Conservation (phyloP, 2,113 vertebrate genomes). For the Proterorhinus semilunaris region DNA sequence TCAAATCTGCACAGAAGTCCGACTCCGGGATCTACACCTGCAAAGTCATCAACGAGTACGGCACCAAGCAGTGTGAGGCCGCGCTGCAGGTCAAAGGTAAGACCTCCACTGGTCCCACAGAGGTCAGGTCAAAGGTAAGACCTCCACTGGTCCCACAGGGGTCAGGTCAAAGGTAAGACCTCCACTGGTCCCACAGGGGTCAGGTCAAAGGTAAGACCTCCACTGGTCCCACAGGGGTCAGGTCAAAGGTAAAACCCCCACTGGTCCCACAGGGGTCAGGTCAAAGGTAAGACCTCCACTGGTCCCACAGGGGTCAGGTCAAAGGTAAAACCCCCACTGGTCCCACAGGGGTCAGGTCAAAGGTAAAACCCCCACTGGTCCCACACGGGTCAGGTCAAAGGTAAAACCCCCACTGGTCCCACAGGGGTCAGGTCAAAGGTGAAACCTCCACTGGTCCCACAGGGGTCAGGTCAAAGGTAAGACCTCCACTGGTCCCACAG, state of each 20-base stretch:
- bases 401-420: constrained; percentile 49
- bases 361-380: constrained; percentile 72
- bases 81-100: constrained; percentile 89
- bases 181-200: no score
- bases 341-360: constrained; percentile 69
- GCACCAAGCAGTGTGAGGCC: constrained; percentile 92
- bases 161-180: no score
- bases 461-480: constrained; percentile 90
- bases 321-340: no score
- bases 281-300: no score
- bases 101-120: not conserved
- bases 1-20: constrained; percentile 80
- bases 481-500: no score
- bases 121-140: no score
- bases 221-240: no score
- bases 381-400: constrained; percentile 95
- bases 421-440: constrained; percentile 94
- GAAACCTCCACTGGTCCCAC: not conserved
- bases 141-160: no score
- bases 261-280: no score
- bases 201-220: no score
- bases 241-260: no score
- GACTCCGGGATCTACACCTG: constrained; percentile 93
- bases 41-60: constrained; percentile 96
- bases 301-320: no score